Percentiles rank a stretch among this genome's conserved stretches.
Evolutionary conservation across 1,140 invertebrate species (phyloP).

Genomic region (Aphaenogaster ashmeadi): DNA sequence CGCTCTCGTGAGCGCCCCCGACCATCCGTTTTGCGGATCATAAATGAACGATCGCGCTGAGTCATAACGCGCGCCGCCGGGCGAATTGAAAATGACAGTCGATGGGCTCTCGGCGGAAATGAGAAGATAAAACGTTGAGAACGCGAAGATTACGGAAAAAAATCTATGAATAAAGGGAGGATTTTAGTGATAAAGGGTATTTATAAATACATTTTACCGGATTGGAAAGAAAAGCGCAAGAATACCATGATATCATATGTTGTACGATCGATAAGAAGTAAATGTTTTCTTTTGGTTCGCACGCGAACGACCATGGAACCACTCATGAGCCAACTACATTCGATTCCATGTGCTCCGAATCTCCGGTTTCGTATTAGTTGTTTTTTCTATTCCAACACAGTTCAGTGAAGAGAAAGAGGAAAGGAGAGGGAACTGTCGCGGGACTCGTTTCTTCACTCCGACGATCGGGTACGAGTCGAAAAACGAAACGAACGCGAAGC

Average conservation of each 20-base stretch:
- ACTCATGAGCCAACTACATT: background rate
- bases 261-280: slow-evolving; percentile 4
- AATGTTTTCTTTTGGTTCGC: background rate
- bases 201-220: background rate
- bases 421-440: background rate
- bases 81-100: slow-evolving; percentile 55
- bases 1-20: slow-evolving; percentile 20
- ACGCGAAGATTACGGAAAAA: background rate
- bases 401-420: background rate
- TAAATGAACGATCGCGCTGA: slow-evolving; percentile 69
- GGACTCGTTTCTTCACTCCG: slow-evolving; percentile 40
- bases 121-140: slow-evolving; percentile 5
- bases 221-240: background rate
- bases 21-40: slow-evolving; percentile 68
- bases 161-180: background rate
- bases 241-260: background rate
- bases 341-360: slow-evolving; percentile 9
- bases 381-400: slow-evolving; percentile 63
- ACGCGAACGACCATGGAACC: background rate
- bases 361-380: slow-evolving; percentile 51
- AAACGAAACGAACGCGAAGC: slow-evolving; percentile 58
- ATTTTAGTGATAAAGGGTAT: background rate
- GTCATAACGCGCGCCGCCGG: slow-evolving; percentile 41
- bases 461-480: slow-evolving; percentile 62
- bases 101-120: slow-evolving; percentile 12